A percentile compares a stretch with the other conserved stretches of the same genome.
These are phyloP conservation scores for Ptiloglossa arizonensis DNA, from an alignment of 1,140 invertebrate species.

Conservation along the genomic window DNA sequence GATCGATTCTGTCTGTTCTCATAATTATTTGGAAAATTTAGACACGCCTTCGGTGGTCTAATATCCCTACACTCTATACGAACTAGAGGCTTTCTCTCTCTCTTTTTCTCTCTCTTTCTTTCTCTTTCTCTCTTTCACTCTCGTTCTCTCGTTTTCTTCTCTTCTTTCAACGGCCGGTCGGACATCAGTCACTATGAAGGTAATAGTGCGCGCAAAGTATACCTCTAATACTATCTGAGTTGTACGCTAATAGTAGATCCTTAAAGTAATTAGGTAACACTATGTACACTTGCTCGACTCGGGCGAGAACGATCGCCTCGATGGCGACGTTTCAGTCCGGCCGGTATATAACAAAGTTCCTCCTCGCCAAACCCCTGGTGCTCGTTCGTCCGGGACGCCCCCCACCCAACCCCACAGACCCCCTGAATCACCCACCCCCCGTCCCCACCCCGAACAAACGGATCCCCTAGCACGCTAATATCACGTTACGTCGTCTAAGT, in stretches of 20 bases:
- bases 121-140: not conserved
- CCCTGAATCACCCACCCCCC: no score
- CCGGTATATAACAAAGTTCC: slow-evolving; percentile 61
- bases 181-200: slow-evolving; percentile 68
- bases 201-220: slow-evolving; percentile 69
- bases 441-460: not conserved
- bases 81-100: slow-evolving; percentile 62
- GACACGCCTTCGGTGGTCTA: slow-evolving; percentile 50
- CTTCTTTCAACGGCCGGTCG: slow-evolving; percentile 51
- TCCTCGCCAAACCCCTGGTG: not conserved
- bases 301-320: slow-evolving; percentile 16
- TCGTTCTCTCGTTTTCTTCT: no score
- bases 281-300: slow-evolving; percentile 70
- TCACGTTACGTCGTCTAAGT: slow-evolving; percentile 32
- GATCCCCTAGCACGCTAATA: slow-evolving; percentile 42
- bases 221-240: slow-evolving; percentile 62
- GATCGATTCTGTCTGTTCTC: not conserved
- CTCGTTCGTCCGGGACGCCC: not conserved
- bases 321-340: slow-evolving; percentile 14
- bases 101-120: not conserved
- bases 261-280: slow-evolving; percentile 76
- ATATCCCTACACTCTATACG: slow-evolving; percentile 61
- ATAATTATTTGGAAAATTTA: slow-evolving; percentile 69
- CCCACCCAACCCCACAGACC: no score
- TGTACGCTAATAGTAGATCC: slow-evolving; percentile 68